These are phyloP conservation scores for Drosophila nr. perissopoda DNA, from an alignment of 2,888 invertebrate species.

Conservation along the genomic window DNA sequence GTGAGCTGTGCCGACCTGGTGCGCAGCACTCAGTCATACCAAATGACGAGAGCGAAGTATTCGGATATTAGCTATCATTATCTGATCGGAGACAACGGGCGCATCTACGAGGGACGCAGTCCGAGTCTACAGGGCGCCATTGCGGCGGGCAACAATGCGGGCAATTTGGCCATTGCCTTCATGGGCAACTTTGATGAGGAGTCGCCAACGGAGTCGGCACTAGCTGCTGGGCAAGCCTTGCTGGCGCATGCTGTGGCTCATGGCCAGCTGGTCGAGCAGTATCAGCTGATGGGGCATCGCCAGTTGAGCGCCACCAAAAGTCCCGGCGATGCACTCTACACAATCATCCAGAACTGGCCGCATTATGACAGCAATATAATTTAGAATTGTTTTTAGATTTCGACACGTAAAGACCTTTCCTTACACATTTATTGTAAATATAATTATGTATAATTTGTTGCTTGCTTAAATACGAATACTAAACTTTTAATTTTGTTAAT, in stretches of 20 bases:
- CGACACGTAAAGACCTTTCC: conserved; percentile 76
- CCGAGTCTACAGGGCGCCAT: conserved; percentile 90
- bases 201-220: conserved; percentile 86
- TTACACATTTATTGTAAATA: conserved; percentile 80
- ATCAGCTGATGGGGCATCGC: conserved; percentile 89
- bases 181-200: conserved; percentile 88
- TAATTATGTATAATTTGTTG: conserved; percentile 81
- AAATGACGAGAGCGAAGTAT: conserved; percentile 88
- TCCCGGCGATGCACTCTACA: conserved; percentile 88
- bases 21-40: conserved; percentile 88
- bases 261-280: conserved; percentile 87
- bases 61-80: conserved; percentile 92
- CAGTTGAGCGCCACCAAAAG: conserved; percentile 89
- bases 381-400: conserved; percentile 46
- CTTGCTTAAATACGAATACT: conserved; percentile 79
- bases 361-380: conserved; percentile 85
- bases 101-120: conserved; percentile 89
- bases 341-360: conserved; percentile 89
- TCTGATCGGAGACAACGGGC: conserved; percentile 91
- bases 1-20: conserved; percentile 86
- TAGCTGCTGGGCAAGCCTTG: conserved; percentile 87
- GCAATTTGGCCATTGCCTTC: conserved; percentile 89
- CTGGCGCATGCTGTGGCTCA: conserved; percentile 87
- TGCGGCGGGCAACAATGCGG: conserved; percentile 88
- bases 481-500: conserved; percentile 77